Conservation (phyloP, 2,797 vertebrate genomes). For the Dallia pectoralis region DNA sequence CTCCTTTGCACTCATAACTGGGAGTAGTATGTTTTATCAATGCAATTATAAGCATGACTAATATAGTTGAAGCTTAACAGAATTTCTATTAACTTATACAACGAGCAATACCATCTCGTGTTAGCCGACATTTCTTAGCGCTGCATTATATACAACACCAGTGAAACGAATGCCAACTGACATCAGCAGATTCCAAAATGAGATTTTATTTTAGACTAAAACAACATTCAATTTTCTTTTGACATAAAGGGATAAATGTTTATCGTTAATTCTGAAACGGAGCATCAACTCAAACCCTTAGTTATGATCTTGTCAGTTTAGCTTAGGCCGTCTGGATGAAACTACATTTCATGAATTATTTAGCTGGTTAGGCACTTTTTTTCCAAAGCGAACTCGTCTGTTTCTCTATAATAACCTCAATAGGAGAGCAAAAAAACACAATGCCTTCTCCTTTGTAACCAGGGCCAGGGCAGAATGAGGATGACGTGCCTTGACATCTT, state of each 20-base stretch:
- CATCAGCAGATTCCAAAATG: neutral
- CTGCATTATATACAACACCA: neutral
- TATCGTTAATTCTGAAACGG: slow-evolving; percentile 48
- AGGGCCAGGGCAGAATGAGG: slow-evolving; percentile 8
- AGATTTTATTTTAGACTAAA: slow-evolving; percentile 22
- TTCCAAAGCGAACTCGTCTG: slow-evolving; percentile 13
- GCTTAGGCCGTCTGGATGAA: slow-evolving; percentile 39
- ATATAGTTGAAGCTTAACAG: slow-evolving; percentile 52
- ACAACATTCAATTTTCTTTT: slow-evolving; percentile 51
- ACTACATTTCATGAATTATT: slow-evolving; percentile 54
- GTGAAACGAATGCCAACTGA: neutral
- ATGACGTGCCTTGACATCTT: slow-evolving; percentile 13
- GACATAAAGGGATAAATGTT: slow-evolving; percentile 47
- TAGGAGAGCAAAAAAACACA: neutral
- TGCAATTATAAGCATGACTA: slow-evolving; percentile 68
- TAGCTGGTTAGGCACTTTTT: slow-evolving; percentile 19
- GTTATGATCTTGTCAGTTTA: slow-evolving; percentile 54
- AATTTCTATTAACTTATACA: slow-evolving; percentile 51
- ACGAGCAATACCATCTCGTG: neutral
- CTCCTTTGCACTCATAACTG: slow-evolving; percentile 62
- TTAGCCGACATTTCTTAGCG: neutral
- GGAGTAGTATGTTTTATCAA: slow-evolving; percentile 58
- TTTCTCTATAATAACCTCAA: slow-evolving; percentile 10
- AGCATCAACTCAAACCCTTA: slow-evolving; percentile 41
- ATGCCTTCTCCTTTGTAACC: slow-evolving; percentile 17